These are phyloP conservation scores for Forbesichthys agassizii DNA, from an alignment of 2,113 vertebrate genomes.

Conservation along the genomic window DNA sequence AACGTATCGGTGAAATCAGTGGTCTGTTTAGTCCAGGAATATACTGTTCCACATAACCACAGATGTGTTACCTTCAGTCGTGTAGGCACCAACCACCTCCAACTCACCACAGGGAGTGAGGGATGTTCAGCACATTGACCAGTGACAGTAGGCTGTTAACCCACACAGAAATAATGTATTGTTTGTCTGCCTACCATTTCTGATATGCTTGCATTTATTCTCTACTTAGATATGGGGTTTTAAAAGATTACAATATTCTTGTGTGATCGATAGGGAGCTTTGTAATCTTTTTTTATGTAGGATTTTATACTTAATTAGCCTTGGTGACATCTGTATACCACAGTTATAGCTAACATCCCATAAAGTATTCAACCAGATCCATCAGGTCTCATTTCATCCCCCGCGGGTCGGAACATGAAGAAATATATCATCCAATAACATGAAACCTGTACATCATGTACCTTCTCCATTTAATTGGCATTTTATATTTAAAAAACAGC, in stretches of 20 bases:
- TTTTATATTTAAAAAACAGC: slow-evolving; percentile 23
- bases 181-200: slow-evolving; percentile 38
- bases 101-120: not conserved
- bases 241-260: slow-evolving; percentile 40
- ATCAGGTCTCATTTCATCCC: slow-evolving; percentile 7
- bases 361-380: not conserved
- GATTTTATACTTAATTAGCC: slow-evolving; percentile 65
- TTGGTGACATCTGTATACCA: slow-evolving; percentile 17
- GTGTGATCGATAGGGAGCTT: slow-evolving; percentile 49
- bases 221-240: slow-evolving; percentile 40
- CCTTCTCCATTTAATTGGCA: slow-evolving; percentile 30
- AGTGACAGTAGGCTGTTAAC: slow-evolving; percentile 17
- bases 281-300: slow-evolving; percentile 65
- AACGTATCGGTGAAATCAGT: slow-evolving; percentile 11
- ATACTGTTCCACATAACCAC: slow-evolving; percentile 9
- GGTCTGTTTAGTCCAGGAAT: slow-evolving; percentile 16
- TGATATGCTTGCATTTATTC: slow-evolving; percentile 42
- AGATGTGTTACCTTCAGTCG: slow-evolving; percentile 1
- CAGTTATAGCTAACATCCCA: not conserved
- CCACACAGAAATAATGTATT: slow-evolving; percentile 18
- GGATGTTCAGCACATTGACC: slow-evolving; percentile 6
- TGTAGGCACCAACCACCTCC: not conserved
- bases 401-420: not conserved
- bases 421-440: slow-evolving; percentile 5
- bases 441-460: slow-evolving; percentile 20